Evolutionary conservation across 2,797 vertebrate species (phyloP).

Genomic region (Siniperca undulata): DNA sequence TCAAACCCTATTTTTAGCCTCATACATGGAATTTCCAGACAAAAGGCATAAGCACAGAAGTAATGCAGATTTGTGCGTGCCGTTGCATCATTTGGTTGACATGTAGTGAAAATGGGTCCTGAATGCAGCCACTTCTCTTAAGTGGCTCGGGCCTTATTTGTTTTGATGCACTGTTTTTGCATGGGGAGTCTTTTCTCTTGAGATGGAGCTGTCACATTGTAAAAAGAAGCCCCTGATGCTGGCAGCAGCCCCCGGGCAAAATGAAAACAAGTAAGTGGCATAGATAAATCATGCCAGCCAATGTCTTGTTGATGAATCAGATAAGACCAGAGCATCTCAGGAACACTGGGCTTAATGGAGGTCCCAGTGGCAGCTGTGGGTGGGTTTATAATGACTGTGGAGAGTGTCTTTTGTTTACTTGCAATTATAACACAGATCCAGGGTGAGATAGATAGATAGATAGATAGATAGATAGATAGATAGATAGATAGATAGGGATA

Average conservation of each 20-base stretch:
- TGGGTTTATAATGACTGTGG: constrained; percentile 73
- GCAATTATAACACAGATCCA: constrained; percentile 61
- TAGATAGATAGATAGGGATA: constrained; percentile 36
- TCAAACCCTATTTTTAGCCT: constrained; percentile 49
- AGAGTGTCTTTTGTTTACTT: constrained; percentile 75
- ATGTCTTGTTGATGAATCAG: constrained; percentile 84
- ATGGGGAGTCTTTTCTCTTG: constrained; percentile 84
- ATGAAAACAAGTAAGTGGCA: constrained; percentile 89
- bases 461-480: constrained; percentile 52
- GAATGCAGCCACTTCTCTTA: constrained; percentile 83
- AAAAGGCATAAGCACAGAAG: constrained; percentile 59
- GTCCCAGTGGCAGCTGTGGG: constrained; percentile 78
- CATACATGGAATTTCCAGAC: constrained; percentile 49
- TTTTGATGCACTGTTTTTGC: constrained; percentile 87
- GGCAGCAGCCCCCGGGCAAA: constrained; percentile 88
- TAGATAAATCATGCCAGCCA: constrained; percentile 88
- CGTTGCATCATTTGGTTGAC: constrained; percentile 78
- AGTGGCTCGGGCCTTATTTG: constrained; percentile 86
- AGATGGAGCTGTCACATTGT: constrained; percentile 88
- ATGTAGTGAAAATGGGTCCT: constrained; percentile 79
- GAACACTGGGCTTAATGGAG: constrained; percentile 81
- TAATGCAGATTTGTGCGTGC: constrained; percentile 67
- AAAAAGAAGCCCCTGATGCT: constrained; percentile 84
- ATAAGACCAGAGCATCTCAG: constrained; percentile 80
- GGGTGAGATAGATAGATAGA: constrained; percentile 33